Evolutionary conservation across 53 echinoderm and acorn worm species (phyloP).

Genomic region (Patiria pectinifera): DNA sequence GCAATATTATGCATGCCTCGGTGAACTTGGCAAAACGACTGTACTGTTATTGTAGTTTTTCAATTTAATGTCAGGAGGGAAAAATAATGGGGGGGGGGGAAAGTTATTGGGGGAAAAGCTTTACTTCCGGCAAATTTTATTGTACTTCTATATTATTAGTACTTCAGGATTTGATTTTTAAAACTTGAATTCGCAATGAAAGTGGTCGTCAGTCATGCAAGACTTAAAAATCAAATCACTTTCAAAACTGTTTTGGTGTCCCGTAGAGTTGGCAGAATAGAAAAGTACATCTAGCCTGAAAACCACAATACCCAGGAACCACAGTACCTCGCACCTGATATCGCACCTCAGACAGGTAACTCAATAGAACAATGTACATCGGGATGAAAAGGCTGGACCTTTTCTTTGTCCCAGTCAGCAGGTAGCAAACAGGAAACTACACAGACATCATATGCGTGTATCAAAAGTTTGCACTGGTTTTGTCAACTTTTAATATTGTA

Average conservation of each 20-base stretch:
- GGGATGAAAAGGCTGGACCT: constrained; percentile 18
- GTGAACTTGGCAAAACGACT: not conserved
- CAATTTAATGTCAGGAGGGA: not conserved
- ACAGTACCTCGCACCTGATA: constrained; percentile 23
- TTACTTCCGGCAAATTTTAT: not conserved
- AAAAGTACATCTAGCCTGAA: constrained; percentile 5
- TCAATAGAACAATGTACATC: constrained; percentile 36
- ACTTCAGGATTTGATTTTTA: not conserved
- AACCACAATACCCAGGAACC: constrained; percentile 39
- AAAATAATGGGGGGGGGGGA: not conserved
- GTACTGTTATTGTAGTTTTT: not conserved
- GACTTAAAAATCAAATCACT: not conserved
- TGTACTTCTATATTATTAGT: not conserved
- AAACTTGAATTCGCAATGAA: not conserved
- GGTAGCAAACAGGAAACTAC: constrained; percentile 55
- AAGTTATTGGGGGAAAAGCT: not conserved
- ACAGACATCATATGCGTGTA: constrained; percentile 10
- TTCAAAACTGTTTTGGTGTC: not conserved
- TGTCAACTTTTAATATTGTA: no score
- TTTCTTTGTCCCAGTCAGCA: not conserved
- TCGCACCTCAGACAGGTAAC: constrained; percentile 2
- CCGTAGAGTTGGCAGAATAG: not conserved
- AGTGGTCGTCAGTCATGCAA: not conserved
- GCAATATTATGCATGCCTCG: not conserved
- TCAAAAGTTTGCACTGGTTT: no score